Percentiles rank a stretch among this genome's conserved stretches.
These are phyloP conservation scores for Meloidogyne exigua DNA, from an alignment of 1,140 invertebrate species.

Conservation along the genomic window DNA sequence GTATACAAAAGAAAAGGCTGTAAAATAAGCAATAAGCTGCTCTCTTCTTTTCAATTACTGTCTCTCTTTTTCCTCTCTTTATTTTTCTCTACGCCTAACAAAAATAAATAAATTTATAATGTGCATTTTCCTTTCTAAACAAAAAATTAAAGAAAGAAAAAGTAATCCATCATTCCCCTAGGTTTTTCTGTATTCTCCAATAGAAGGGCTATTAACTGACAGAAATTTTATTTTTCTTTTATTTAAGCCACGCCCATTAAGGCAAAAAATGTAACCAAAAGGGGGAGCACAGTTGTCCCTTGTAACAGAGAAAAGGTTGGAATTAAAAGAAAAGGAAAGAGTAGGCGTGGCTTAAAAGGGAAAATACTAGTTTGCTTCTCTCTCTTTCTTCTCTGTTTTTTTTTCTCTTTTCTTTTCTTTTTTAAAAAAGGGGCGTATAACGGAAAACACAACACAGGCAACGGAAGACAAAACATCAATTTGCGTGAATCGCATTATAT, in stretches of 20 bases:
- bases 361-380: too few species aligned
- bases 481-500: constrained; percentile 23
- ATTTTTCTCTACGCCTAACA: too few species aligned
- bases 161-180: background rate
- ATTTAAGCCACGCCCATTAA: background rate
- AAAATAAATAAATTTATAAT: too few species aligned
- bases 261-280: background rate
- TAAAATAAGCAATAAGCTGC: too few species aligned
- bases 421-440: background rate
- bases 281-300: background rate
- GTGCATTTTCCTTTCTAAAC: background rate
- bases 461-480: constrained; percentile 17
- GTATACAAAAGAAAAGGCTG: too few species aligned
- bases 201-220: background rate
- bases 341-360: background rate
- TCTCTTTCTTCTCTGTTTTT: too few species aligned
- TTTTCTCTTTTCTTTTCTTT: too few species aligned
- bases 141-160: background rate
- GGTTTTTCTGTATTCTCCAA: background rate
- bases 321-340: background rate
- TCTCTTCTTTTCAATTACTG: too few species aligned
- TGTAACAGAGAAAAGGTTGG: background rate
- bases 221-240: background rate
- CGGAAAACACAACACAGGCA: background rate
- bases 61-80: too few species aligned